Evolutionary conservation across 2,888 invertebrate genomes (phyloP), one percentile per base, ranked within the genome.

Genomic region (Choristoneura rosaceana): DNA sequence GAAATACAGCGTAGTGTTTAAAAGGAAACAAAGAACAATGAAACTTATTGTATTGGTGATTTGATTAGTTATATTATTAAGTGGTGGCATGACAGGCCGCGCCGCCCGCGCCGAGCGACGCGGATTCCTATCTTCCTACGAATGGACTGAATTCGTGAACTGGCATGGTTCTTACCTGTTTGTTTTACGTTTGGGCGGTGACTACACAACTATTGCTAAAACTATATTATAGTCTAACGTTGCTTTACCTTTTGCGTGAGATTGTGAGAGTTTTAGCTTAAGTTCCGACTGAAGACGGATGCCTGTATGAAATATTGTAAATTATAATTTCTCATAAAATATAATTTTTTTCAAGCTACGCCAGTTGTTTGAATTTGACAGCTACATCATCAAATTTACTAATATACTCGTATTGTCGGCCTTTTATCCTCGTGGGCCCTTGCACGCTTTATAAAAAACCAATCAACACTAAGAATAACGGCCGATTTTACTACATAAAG

Each of bases 271-370:
- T 93, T 94, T 93, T 94, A 94, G 94, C 94, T 94, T 94, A 94
- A 94, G 94, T 94, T 94, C 91, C 93, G 94, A 93, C 93, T 94
- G 94, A 93, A 90, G 94, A 94, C 90, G 94, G 92, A 94, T 94
- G 94, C 91, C 90, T 94, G 94, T 91, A 93, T 93, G 93, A 93
- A 94, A 94, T 94, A 94, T 94, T 94, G 94, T 94, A 94, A 94
- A 94, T 94, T 94, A 94, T 94, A 93, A 94, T 94, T 94, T 94
- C 94, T 94, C 94, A 94, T 94, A 94, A 94, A 94, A 94, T 94
- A 94, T 94, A 94, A 94, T 94, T 94, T 94, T 94, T 94, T 94
- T 94, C 94, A 94, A 61, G 94, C 94, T 94, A 93, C 74, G 85
- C 77, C 81, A 82, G 88, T 92, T 71, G 91, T 93, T 93, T 93